phyloP scores from a whole-genome alignment of 2,797 vertebrate genomes.

The Rhinatrema bivittatum region DNA sequence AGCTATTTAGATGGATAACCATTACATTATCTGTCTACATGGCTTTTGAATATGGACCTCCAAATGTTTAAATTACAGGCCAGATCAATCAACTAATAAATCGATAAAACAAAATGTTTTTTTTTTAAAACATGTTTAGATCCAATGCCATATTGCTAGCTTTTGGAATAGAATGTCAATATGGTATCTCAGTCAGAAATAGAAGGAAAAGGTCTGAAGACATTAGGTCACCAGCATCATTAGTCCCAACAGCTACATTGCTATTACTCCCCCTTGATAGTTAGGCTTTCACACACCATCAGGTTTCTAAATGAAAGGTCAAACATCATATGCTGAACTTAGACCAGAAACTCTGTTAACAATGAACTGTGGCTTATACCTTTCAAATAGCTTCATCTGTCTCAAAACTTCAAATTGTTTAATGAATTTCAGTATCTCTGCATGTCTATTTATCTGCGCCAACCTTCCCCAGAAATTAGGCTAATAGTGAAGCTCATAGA shows the following conservation, averaged over 20 bases:
- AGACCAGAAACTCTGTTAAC: slow-evolving; percentile 9
- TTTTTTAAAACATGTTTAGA: no score
- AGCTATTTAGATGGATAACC: no score
- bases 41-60: no score
- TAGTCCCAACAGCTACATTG: slow-evolving; percentile 22
- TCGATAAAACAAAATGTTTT: no score
- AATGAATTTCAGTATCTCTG: not conserved
- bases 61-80: no score
- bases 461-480: not conserved
- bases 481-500: not conserved
- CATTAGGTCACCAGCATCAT: slow-evolving; percentile 31
- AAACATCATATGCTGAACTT: slow-evolving; percentile 8
- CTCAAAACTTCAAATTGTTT: not conserved
- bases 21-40: no score
- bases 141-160: no score
- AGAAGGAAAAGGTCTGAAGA: slow-evolving; percentile 29
- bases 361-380: not conserved
- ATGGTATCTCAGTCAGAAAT: no score
- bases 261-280: slow-evolving; percentile 6
- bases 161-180: no score
- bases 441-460: not conserved
- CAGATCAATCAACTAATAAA: no score
- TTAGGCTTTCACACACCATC: slow-evolving; percentile 9
- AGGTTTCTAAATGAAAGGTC: slow-evolving; percentile 18
- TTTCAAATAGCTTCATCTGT: not conserved